Conservation (phyloP, 2,888 invertebrate genomes). For the Mythimna vitellina region DNA sequence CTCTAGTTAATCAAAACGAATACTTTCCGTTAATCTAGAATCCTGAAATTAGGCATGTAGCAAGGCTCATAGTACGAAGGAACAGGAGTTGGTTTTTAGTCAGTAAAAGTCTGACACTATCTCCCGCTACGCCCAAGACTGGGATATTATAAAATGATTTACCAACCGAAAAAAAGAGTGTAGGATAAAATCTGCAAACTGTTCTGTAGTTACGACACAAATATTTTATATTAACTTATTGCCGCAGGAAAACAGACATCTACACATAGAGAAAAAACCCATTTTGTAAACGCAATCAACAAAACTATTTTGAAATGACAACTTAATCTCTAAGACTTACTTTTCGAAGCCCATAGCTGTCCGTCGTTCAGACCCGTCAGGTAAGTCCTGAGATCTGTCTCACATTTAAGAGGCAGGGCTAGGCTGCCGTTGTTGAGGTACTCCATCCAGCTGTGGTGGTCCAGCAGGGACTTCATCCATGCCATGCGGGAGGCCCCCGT, state of each 20-base stretch:
- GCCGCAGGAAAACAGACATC: background rate
- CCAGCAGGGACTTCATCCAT: conserved; percentile 92
- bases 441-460: conserved; percentile 91
- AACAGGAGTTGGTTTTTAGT: too few relatives aligned
- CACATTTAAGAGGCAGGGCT: conserved; percentile 82
- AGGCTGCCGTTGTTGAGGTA: conserved; percentile 86
- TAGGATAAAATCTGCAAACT: too few relatives aligned
- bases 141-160: too few relatives aligned
- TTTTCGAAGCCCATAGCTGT: conserved; percentile 94
- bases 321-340: conserved; percentile 89
- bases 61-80: too few relatives aligned
- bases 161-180: too few relatives aligned
- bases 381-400: conserved; percentile 90
- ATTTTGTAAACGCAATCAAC: background rate
- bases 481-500: conserved; percentile 87
- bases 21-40: too few relatives aligned
- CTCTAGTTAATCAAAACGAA: too few relatives aligned
- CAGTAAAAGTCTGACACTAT: too few relatives aligned
- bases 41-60: too few relatives aligned
- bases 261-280: too few relatives aligned
- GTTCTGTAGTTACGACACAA: too few relatives aligned
- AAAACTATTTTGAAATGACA: background rate
- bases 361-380: conserved; percentile 91
- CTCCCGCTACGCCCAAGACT: too few relatives aligned
- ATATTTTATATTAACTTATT: background rate